phyloP scores from a whole-genome alignment of 1,140 invertebrate genomes.

The Drosophila kikkawai region DNA sequence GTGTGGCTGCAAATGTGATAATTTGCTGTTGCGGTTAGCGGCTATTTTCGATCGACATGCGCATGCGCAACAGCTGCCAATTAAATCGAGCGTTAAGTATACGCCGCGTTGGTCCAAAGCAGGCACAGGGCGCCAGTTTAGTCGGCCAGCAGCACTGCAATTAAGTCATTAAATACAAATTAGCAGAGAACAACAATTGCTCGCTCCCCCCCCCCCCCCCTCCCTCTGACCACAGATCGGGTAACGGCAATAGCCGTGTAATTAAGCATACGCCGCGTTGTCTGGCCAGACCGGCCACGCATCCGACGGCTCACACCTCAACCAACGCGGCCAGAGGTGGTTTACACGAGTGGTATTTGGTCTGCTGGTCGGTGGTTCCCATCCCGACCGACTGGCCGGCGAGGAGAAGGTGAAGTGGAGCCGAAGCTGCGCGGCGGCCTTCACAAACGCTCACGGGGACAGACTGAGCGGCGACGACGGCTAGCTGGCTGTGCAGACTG shows the following conservation, averaged over 20 bases:
- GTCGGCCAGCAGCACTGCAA: constrained; percentile 33
- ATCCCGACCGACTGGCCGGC: not conserved
- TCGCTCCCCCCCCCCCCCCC: not conserved
- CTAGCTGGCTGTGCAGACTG: constrained; percentile 57
- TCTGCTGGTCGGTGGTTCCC: constrained; percentile 27
- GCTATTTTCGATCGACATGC: constrained; percentile 30
- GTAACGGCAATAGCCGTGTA: constrained; percentile 35
- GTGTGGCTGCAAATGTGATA: constrained; percentile 50
- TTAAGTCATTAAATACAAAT: constrained; percentile 80
- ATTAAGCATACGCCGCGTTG: constrained; percentile 71
- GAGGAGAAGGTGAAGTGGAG: not conserved
- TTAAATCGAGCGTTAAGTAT: constrained; percentile 39
- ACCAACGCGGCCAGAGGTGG: constrained; percentile 10
- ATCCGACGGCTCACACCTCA: constrained; percentile 25
- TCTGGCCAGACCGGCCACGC: constrained; percentile 38
- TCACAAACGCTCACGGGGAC: constrained; percentile 60
- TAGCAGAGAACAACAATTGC: constrained; percentile 58
- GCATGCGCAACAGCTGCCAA: constrained; percentile 47
- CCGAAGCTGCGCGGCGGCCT: constrained; percentile 48
- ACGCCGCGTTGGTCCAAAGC: constrained; percentile 37
- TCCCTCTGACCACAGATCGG: not conserved
- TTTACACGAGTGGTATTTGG: constrained; percentile 32
- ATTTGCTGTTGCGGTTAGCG: constrained; percentile 42
- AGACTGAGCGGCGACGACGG: constrained; percentile 70
- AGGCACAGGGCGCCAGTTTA: constrained; percentile 40